These are phyloP conservation scores for Smutsia temminckii DNA, from an alignment of 2,797 vertebrate genomes.

Conservation along the genomic window DNA sequence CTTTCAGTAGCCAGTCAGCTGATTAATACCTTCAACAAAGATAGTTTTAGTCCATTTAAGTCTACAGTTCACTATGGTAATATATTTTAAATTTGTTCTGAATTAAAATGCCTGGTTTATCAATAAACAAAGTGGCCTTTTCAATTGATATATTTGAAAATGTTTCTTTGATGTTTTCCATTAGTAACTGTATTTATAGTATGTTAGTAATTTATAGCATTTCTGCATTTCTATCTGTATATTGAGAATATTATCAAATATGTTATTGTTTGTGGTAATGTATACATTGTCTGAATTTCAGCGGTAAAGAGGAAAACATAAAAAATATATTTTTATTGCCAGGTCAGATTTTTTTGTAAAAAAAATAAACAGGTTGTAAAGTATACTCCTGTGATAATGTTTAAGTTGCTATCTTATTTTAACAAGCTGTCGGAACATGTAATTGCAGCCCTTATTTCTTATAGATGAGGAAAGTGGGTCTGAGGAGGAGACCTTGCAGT, in stretches of 20 bases:
- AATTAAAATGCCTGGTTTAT: conserved; percentile 20
- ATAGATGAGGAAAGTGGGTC: conserved; percentile 97
- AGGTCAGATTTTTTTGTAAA: neutral
- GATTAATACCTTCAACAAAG: conserved; percentile 96
- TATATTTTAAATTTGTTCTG: conserved; percentile 66
- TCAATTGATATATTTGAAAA: conserved; percentile 15
- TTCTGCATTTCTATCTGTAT: neutral
- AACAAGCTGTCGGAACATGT: conserved; percentile 1
- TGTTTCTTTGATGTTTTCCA: conserved; percentile 5
- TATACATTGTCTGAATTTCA: neutral
- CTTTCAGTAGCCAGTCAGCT: conserved; percentile 98
- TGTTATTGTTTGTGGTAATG: neutral
- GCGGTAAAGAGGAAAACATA: neutral
- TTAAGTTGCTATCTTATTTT: neutral
- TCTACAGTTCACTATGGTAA: conserved; percentile 94
- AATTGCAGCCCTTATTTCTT: conserved; percentile 58
- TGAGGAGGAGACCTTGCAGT: conserved; percentile 94
- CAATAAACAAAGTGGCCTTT: neutral
- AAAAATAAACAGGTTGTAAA: neutral
- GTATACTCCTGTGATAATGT: neutral
- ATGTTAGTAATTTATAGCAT: neutral
- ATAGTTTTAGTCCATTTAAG: conserved; percentile 94
- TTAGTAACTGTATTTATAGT: neutral
- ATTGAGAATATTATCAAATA: neutral
- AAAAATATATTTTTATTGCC: neutral